Evolutionary conservation across 2,888 invertebrate genomes (phyloP), one percentile per base, ranked within the genome.

Genomic region (Herminia tarsipennalis): DNA sequence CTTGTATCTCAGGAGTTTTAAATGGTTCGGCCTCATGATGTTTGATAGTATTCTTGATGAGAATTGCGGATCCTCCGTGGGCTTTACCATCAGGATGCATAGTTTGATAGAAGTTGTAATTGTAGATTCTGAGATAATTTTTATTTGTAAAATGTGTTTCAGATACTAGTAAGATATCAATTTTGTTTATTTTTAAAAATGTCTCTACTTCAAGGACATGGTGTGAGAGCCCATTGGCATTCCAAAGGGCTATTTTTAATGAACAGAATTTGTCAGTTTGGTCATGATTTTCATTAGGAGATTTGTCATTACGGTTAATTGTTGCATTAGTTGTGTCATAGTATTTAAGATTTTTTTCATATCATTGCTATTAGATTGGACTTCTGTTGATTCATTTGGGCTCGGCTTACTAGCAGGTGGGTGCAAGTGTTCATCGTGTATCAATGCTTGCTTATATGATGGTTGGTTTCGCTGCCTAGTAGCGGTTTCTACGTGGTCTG

Each of bases 271-370:
- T n/a, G n/a, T n/a, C n/a, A 9, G 20, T 35, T 39, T 39, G 25
- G 46, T 20, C 39, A 35, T 46, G 36, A 46, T 35, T 40, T 40
- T 30, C 33, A 40, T 36, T 9, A 46, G 16, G 29, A 39, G 29
- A 14, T 46, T 46, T 29, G 35, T 46, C 13, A 35, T 24, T 32
- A 21, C 8, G n/a, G 25, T 41, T 38, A 42, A 18, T 48, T 48
- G 42, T 18, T 48, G 37, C 42, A 48, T 40, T 40, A 48, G 33
- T 42, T 42, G 41, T 27, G 25, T 22, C 28, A 37, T 37, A 21
- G 37, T 33, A 25, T 36, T 33, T 5, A 20, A 4, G 5, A 32
- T 18, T n/a, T 32, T 10, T 18, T 32, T 10, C 1, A 20, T 18
- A 20, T 32, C 13, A 10, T 32, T 32, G 9, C 20, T 24, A n/a